Evolutionary conservation across 2,888 invertebrate species (phyloP), one percentile per base, ranked within the genome.

Genomic region (Aromia moschata): DNA sequence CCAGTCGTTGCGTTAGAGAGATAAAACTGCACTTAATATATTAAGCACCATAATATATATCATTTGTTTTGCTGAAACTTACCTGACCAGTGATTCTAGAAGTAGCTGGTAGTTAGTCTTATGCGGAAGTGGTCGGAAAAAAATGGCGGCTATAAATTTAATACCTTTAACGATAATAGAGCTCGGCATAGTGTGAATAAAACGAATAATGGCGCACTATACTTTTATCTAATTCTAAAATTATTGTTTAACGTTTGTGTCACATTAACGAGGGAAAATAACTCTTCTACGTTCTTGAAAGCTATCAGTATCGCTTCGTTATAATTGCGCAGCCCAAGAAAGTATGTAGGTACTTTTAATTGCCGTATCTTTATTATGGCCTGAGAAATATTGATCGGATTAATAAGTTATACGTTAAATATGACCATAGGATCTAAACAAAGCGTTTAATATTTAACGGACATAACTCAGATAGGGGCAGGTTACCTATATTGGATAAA

Each of bases 1-100:
- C 67, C 63, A 64, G 67, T 64, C 62, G 46, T 55, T n/a, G 56
- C 55, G 52, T 43, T 56, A 47, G 53, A 45, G 44, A 67, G 67
- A 68, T 70, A 68, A 68, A 67, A 67, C 60, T 59, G 64, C 65
- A 61, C 60, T 62, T 67, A 70, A 69, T 69, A 69, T 65, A 68
- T 70, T 68, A 66, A 58, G 51, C 38, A 60, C 38, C 67, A 66
- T 70, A 70, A 60, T 37, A 62, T 68, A 67, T 70, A 70, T 70
- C 66, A 65, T 60, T 60, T 59, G 51, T 40, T 60, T 56, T 40
- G 58, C 58, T 64, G 65, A 62, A 62, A 61, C 64, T 64, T 57
- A 64, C 64, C 52, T 59, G 64, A 62, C 65, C 60, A 54, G 60
- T 62, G 65, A 59, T 62, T 65, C 61, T 60, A 58, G 56, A 62